Base-by-base conservation (phyloP, 2,797 vertebrate genomes). In the Steatocranus sp. region DNA sequence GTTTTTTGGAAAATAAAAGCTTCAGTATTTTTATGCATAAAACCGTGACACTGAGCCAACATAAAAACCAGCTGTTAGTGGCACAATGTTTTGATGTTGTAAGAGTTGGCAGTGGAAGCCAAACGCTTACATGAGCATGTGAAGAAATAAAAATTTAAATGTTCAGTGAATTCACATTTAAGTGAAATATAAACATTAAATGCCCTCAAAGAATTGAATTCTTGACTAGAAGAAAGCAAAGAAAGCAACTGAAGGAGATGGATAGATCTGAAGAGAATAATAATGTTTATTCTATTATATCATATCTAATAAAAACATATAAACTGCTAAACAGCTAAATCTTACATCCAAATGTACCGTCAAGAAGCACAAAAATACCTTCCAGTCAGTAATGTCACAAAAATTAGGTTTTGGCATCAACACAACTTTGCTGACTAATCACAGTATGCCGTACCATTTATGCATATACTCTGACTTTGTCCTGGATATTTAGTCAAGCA, bases 341-440 rank as follows among this genome's bases (percentile, higher is more conserved):
- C 51, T 84, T 83, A 78, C 17, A 83, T 63, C 54, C 18, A 54
- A 78, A 18, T 32, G 68, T 46, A 70, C 4, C 51, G 25, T 80
- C 20, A 88, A 80, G 81, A 77, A 88, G 54, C 63, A 84, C 51
- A 87, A 81, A 56, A 81, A 82, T 25, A 87, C 63, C 80, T 58
- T 80, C 63, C 36, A 41, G 50, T 70, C 8, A 3, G 85, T 81
- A 68, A 75, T 78, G 17, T 54, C 56, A 80, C 41, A 75, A 63
- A 83, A 61, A 75, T 79, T 32, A 23, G 20, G 54, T 61, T 85
- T 79, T 75, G 78, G 76, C 83, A 86, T 82, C 20, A 74, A 58
- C 38, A 77, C 11, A 43, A 75, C 38, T 32, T 82, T 58, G 75
- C 82, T 78, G 79, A 41, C 68, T 61, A 15, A 58, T 86, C 30